These are phyloP conservation scores for Nebria brevicollis DNA, from an alignment of 2,888 invertebrate genomes.

Conservation along the genomic window DNA sequence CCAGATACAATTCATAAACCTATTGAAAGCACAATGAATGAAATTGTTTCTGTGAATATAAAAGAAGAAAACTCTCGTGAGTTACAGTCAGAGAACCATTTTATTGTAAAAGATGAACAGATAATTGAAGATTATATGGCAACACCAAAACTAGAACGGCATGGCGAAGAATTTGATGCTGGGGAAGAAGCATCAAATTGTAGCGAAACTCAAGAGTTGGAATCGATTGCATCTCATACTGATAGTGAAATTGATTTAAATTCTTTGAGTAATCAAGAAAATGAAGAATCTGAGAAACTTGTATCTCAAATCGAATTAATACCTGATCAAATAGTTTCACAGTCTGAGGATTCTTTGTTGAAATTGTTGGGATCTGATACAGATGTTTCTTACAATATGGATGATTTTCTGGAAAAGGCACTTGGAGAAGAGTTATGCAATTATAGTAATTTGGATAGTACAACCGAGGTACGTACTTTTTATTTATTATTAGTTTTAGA, in stretches of 20 bases:
- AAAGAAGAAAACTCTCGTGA: not conserved
- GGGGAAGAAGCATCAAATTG: not conserved
- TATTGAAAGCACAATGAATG: not conserved
- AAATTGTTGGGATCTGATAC: conserved; percentile 9
- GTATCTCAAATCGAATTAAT: not conserved
- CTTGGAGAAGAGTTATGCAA: conserved; percentile 48
- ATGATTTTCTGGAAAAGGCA: conserved; percentile 49
- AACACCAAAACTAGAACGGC: not conserved
- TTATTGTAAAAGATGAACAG: not conserved
- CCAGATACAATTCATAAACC: not conserved
- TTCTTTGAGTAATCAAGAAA: not conserved
- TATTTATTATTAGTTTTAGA: not conserved
- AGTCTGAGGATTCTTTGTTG: not conserved
- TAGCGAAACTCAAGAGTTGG: not conserved
- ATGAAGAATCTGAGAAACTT: not conserved
- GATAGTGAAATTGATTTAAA: not conserved
- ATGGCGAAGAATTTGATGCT: not conserved
- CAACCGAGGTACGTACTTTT: conserved; percentile 24
- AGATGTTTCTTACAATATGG: conserved; percentile 42
- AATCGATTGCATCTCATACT: not conserved
- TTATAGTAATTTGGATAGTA: conserved; percentile 29
- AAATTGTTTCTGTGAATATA: not conserved
- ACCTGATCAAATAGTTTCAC: not conserved
- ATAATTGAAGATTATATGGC: not conserved
- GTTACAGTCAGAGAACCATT: not conserved